Conservation (phyloP, 2,113 vertebrate species). For the Odocoileus hemionus region DNA sequence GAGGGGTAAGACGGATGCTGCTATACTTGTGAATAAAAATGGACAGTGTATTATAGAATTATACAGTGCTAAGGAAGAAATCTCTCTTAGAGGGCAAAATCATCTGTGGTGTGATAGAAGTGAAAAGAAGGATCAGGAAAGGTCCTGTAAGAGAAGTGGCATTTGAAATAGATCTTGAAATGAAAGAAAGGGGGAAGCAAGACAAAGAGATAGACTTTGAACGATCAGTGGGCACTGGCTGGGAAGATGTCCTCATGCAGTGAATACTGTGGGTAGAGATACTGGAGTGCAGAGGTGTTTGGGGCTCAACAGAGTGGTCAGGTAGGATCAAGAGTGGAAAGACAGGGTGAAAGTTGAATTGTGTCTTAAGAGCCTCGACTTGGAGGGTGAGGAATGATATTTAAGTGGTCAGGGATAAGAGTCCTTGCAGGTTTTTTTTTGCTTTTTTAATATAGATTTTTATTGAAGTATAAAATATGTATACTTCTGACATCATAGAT, state of each 20-base stretch:
- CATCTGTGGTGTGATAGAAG: background rate
- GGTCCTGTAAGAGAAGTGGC: background rate
- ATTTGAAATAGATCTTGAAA: background rate
- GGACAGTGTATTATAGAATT: background rate
- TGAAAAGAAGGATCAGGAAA: background rate
- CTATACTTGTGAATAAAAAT: background rate
- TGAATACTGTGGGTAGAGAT: background rate
- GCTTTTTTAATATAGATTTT: background rate
- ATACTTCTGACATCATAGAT: background rate
- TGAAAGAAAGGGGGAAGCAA: background rate
- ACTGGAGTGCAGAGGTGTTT: background rate
- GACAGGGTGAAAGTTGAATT: background rate
- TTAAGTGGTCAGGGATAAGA: background rate
- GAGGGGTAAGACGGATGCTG: background rate
- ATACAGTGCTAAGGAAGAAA: background rate
- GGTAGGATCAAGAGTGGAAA: background rate
- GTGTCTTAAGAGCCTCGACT: background rate
- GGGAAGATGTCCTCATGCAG: background rate
- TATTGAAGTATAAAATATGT: background rate
- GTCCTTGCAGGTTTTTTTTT: background rate
- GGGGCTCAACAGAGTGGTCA: background rate
- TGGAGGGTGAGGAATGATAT: background rate
- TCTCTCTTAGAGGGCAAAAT: background rate
- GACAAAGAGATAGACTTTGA: background rate
- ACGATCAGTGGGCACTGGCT: background rate